Evolutionary conservation across 2,888 invertebrate species (phyloP).

Genomic region (Drosophila ustulata): DNA sequence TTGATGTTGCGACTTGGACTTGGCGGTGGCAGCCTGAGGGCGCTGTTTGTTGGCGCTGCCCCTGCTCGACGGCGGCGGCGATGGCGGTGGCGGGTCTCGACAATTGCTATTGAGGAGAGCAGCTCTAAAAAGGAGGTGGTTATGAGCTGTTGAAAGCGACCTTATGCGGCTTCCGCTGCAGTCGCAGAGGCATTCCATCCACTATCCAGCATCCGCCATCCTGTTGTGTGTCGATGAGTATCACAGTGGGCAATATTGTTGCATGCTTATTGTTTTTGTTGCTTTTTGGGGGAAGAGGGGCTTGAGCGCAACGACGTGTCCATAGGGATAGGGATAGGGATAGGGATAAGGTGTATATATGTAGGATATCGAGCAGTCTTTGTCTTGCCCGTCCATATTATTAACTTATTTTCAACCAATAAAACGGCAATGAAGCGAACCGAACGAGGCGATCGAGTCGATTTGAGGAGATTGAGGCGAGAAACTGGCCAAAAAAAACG

Average conservation of each 20-base stretch:
- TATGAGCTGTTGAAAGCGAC: slow-evolving; percentile 75
- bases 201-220: background rate
- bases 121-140: slow-evolving; percentile 80
- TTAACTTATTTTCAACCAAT: slow-evolving; percentile 83
- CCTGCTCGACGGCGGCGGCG: background rate
- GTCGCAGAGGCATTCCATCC: slow-evolving; percentile 7
- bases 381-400: slow-evolving; percentile 77
- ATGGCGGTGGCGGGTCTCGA: slow-evolving; percentile 35
- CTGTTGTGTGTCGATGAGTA: slow-evolving; percentile 32
- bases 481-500: slow-evolving; percentile 24
- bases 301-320: no score
- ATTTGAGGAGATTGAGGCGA: slow-evolving; percentile 25
- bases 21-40: slow-evolving; percentile 9
- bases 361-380: slow-evolving; percentile 18
- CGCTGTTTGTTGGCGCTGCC: slow-evolving; percentile 8
- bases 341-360: slow-evolving; percentile 1
- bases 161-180: slow-evolving; percentile 74
- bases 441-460: slow-evolving; percentile 49
- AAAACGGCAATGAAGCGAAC: slow-evolving; percentile 79
- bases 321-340: slow-evolving; percentile 44
- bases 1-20: slow-evolving; percentile 5
- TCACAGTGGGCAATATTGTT: slow-evolving; percentile 73
- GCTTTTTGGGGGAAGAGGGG: background rate
- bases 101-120: slow-evolving; percentile 35
- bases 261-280: slow-evolving; percentile 67